Percentiles rank a stretch among this genome's conserved stretches.
Evolutionary conservation across 2,888 invertebrate species (phyloP).

Genomic region (Amphimallon solstitiale): DNA sequence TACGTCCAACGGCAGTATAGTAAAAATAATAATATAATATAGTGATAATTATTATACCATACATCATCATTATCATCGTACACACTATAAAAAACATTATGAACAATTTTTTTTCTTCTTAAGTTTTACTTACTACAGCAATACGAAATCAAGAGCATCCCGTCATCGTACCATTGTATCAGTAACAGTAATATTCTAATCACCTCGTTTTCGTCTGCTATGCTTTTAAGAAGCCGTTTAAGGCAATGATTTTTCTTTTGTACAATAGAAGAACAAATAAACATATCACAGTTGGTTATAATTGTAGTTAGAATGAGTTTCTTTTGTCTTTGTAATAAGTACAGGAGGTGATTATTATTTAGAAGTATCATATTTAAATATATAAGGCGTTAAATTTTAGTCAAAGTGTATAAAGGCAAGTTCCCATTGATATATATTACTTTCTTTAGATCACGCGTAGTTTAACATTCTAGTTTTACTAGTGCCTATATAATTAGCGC

Average conservation of each 20-base stretch:
- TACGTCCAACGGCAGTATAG: slow-evolving; percentile 42
- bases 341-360: too few species aligned
- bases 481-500: too few species aligned
- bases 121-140: slow-evolving; percentile 54
- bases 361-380: not conserved
- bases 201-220: not conserved
- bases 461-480: too few species aligned
- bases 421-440: too few species aligned
- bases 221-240: not conserved
- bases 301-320: not conserved
- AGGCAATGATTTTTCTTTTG: slow-evolving; percentile 10
- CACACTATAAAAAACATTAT: slow-evolving; percentile 57
- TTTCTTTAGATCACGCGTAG: too few species aligned
- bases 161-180: not conserved
- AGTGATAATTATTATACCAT: slow-evolving; percentile 23
- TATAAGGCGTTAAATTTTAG: not conserved
- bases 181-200: not conserved
- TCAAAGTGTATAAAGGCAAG: too few species aligned
- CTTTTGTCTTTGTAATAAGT: not conserved
- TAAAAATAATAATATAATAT: slow-evolving; percentile 24
- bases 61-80: slow-evolving; percentile 21
- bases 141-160: slow-evolving; percentile 36
- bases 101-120: slow-evolving; percentile 52
- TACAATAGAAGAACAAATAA: slow-evolving; percentile 30
- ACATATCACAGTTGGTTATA: slow-evolving; percentile 24